Conservation (phyloP, 2,888 invertebrate species). For the Lithosia quadra region DNA sequence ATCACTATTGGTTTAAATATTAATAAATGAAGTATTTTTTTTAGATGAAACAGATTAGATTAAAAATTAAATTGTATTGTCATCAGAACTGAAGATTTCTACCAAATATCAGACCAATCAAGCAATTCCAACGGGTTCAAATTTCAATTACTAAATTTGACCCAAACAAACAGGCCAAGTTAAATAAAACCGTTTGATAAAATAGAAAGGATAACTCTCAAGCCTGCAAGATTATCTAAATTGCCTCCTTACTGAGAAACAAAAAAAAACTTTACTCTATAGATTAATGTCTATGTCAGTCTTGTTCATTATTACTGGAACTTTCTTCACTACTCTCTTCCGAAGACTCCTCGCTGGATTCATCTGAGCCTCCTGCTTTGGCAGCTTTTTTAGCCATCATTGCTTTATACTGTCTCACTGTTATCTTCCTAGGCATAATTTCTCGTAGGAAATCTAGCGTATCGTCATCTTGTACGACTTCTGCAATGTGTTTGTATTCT, state of each 20-base stretch:
- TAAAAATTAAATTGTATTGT: no score
- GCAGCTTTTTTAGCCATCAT: slow-evolving; percentile 88
- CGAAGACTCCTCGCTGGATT: slow-evolving; percentile 73
- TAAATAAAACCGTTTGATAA: no score
- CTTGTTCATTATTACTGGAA: slow-evolving; percentile 70
- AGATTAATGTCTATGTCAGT: slow-evolving; percentile 48
- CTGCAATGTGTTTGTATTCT: slow-evolving; percentile 91
- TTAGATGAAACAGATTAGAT: no score
- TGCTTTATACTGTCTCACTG: slow-evolving; percentile 89
- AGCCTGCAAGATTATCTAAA: not conserved
- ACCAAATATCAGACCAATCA: no score
- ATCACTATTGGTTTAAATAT: not conserved
- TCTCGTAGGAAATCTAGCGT: slow-evolving; percentile 90
- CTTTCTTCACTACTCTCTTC: slow-evolving; percentile 72
- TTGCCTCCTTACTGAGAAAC: not conserved
- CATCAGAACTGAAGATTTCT: no score
- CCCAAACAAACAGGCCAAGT: no score
- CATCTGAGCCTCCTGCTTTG: slow-evolving; percentile 67
- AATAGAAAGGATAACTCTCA: not conserved
- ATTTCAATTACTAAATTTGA: no score
- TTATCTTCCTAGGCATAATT: slow-evolving; percentile 92
- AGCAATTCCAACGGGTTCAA: no score
- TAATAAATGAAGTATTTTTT: no score
- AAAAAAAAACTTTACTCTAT: not conserved
- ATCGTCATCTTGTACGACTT: slow-evolving; percentile 89